Percentiles rank a stretch among this genome's conserved stretches.
phyloP scores from a whole-genome alignment of 2,113 vertebrate species.

The Oreochromis aureus region DNA sequence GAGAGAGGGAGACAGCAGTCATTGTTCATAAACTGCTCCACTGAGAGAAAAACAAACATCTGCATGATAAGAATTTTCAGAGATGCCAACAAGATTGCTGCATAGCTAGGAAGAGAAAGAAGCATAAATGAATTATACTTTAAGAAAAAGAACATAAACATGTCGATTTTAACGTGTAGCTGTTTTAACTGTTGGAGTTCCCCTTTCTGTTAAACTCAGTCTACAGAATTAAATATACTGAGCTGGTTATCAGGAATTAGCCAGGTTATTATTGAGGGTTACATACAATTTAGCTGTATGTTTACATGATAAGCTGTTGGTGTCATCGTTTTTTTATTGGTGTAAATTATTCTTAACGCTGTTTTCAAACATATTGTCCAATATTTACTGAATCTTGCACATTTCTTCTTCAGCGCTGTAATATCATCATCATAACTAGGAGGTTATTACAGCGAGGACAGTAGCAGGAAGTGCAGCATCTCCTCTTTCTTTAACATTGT shows the following conservation, averaged over 20 bases:
- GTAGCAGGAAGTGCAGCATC: not conserved
- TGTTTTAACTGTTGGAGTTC: not conserved
- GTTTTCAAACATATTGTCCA: not conserved
- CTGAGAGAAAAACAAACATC: conserved; percentile 67
- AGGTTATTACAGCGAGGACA: not conserved
- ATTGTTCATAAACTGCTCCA: conserved; percentile 49
- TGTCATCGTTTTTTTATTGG: rapidly evolving
- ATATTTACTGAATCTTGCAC: not conserved
- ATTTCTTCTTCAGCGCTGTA: not conserved
- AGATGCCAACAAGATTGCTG: not conserved
- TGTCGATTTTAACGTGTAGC: not conserved
- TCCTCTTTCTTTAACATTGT: not conserved
- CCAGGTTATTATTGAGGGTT: not conserved
- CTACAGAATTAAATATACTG: not conserved
- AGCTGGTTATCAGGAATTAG: not conserved
- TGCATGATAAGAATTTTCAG: conserved; percentile 30
- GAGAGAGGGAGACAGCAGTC: conserved; percentile 9
- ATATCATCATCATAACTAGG: not conserved
- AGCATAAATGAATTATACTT: not conserved
- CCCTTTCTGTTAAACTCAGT: not conserved
- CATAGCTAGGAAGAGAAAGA: not conserved
- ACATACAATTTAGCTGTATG: not conserved
- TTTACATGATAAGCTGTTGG: not conserved
- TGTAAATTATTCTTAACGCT: not conserved
- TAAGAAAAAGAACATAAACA: not conserved